Evolutionary conservation across 2,113 vertebrate species (phyloP), one percentile per base, ranked within the genome.

Genomic region (Eptatretus burgeri): DNA sequence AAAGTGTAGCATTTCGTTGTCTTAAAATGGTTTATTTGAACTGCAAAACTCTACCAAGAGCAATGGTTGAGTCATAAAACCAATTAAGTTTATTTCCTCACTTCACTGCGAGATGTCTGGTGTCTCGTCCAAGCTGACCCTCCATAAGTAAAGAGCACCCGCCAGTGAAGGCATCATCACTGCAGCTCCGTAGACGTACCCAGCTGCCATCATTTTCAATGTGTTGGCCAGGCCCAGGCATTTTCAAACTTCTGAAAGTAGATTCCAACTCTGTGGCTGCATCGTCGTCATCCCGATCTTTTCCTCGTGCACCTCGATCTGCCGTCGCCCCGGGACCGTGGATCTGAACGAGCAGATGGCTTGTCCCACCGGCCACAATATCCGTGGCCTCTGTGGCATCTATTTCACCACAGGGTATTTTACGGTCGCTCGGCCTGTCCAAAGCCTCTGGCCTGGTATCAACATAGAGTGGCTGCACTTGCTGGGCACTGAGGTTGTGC

Each of bases 401-500:
- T 18, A 4, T 18, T 2, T 74, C 71, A 5, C 81, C 73, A 68
- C 77, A 87, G 68, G 81, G 78, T 5, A 69, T 69, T 5, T 71
- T 79, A 70, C 79, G 73, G 1, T 11, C 73, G 20, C 4, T 66
- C 13, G 73, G 53, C 41, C 41, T 63, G 1, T 64, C 52, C 50
- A 41, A 51, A 9, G n/a, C 17, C 16, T 17, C 10, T 11, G n/a
- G 53, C 12, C 53, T 60, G 0, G n/a, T 67, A 13, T 71, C 73
- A 0, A 70, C 69, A 63, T 83, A 84, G 13, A 83, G 51, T 0
- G 91, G 86, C 73, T 98, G 91, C 49, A 78, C 52, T 63, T 95
- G 80, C 76, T 98, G 91, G 0, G 77, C 77, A 0, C 76, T 77
- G 11, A 80, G 74, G 68, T 94, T 78, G 5, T 82, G 84, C 91